phyloP scores from a whole-genome alignment of 2,113 vertebrate species.

The Glaucidium brasilianum region DNA sequence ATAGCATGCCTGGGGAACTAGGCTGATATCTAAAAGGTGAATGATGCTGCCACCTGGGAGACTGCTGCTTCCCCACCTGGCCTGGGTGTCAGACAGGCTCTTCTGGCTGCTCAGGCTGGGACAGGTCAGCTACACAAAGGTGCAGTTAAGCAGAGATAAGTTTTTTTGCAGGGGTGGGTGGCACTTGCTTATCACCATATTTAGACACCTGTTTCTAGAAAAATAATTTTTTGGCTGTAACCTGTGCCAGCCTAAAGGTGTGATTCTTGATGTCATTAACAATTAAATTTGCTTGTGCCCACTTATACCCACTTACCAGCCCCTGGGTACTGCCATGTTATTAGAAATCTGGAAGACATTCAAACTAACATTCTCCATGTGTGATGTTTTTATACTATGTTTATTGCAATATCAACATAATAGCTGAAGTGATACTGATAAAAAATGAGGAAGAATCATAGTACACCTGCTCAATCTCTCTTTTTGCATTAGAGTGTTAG shows the following conservation, averaged over 20 bases:
- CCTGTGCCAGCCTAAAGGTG: background rate
- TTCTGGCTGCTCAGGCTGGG: background rate
- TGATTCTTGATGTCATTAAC: background rate
- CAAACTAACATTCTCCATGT: background rate
- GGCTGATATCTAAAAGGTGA: background rate
- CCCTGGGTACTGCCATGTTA: background rate
- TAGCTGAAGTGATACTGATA: background rate
- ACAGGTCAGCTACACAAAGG: background rate
- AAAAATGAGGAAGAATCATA: background rate
- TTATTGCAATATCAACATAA: background rate
- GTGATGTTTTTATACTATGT: background rate
- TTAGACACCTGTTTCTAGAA: background rate
- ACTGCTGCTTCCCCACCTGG: background rate
- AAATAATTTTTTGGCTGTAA: background rate
- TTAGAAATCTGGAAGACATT: background rate
- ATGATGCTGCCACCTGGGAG: background rate
- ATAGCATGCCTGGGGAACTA: background rate
- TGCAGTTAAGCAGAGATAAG: background rate
- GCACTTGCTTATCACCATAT: accelerated
- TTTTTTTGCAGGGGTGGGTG: background rate
- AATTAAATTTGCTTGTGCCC: background rate
- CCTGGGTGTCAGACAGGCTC: background rate
- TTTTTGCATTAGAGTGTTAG: background rate
- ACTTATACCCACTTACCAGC: background rate
- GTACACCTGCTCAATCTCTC: background rate